phyloP scores from a whole-genome alignment of 2,797 vertebrate species.

The Vultur gryphus region DNA sequence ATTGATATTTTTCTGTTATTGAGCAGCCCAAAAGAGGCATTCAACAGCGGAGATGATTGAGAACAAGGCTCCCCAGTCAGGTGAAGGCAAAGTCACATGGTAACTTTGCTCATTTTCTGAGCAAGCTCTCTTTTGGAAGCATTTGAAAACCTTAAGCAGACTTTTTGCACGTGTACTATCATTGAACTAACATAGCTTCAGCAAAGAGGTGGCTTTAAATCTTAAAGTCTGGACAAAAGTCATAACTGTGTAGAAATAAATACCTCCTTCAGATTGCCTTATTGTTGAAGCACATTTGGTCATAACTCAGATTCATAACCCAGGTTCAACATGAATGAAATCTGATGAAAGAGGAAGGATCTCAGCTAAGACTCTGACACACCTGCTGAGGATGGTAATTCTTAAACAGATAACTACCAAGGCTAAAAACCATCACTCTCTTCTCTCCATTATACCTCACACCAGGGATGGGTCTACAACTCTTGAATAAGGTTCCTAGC shows the following conservation, averaged over 20 bases:
- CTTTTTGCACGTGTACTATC: not conserved
- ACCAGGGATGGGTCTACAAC: not conserved
- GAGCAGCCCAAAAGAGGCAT: not conserved
- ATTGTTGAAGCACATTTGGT: not conserved
- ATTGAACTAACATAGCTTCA: not conserved
- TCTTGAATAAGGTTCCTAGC: not conserved
- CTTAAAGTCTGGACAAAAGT: not conserved
- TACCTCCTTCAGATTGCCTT: not conserved
- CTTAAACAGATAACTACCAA: not conserved
- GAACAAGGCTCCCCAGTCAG: not conserved
- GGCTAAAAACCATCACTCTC: not conserved
- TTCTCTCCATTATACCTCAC: not conserved
- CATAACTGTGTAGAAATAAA: not conserved
- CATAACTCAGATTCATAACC: not conserved
- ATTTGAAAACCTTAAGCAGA: not conserved
- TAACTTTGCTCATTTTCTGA: not conserved
- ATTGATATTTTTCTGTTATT: not conserved
- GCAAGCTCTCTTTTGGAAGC: not conserved
- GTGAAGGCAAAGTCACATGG: not conserved
- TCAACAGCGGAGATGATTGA: not conserved
- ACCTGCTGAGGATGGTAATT: not conserved
- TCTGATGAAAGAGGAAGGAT: not conserved
- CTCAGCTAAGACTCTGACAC: not conserved
- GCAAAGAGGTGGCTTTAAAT: not conserved
- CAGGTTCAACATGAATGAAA: not conserved